Evolutionary conservation across 2,888 invertebrate species (phyloP).

Genomic region (Thera britannica): DNA sequence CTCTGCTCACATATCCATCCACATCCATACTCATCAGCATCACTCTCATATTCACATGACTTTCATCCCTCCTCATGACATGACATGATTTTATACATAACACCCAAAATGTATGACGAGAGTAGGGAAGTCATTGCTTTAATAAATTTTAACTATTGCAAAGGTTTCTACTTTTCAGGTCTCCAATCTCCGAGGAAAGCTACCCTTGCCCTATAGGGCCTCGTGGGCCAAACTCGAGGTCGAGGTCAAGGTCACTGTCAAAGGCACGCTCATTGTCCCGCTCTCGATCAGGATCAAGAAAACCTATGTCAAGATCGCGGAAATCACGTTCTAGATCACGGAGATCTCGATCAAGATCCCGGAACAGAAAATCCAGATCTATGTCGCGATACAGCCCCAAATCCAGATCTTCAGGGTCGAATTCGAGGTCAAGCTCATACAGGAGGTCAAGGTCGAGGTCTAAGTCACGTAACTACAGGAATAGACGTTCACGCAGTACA

Average conservation of each 20-base stretch:
- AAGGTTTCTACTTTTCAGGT: conserved; percentile 43
- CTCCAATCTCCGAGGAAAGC: conserved; percentile 50
- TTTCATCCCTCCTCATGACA: too few species aligned
- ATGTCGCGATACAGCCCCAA: conserved; percentile 56
- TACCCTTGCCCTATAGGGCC: conserved; percentile 65
- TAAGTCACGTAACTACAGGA: conserved; percentile 61
- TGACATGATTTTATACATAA: too few species aligned
- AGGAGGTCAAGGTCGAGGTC: conserved; percentile 63
- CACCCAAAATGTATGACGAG: too few species aligned
- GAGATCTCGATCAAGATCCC: conserved; percentile 47
- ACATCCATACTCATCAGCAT: too few species aligned
- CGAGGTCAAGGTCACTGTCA: conserved; percentile 41
- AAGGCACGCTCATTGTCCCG: conserved; percentile 44
- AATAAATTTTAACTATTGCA: neutral
- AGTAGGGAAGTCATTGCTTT: too few species aligned
- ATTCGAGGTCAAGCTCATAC: conserved; percentile 63
- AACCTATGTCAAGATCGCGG: conserved; percentile 54
- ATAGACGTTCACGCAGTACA: conserved; percentile 67
- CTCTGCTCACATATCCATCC: too few species aligned
- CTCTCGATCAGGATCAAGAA: conserved; percentile 43
- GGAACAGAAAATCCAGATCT: conserved; percentile 51
- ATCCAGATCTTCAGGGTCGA: conserved; percentile 50
- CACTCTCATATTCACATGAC: too few species aligned
- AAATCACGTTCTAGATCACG: conserved; percentile 51
- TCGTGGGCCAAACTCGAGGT: conserved; percentile 57